These are phyloP conservation scores for Bombus confusus DNA, from an alignment of 1,140 invertebrate species.

Conservation along the genomic window DNA sequence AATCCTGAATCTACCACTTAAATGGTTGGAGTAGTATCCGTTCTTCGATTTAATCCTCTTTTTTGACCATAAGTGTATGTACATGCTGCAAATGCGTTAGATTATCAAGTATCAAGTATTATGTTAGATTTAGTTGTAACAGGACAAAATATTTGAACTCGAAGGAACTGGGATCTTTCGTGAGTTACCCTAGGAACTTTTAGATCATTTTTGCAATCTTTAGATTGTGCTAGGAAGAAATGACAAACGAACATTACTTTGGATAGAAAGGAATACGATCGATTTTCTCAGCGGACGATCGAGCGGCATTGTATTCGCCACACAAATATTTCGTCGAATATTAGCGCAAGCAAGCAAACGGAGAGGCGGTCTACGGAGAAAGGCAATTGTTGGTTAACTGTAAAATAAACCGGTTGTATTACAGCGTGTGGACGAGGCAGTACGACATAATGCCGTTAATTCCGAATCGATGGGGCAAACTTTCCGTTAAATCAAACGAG, in stretches of 20 bases:
- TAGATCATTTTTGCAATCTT: too few species aligned
- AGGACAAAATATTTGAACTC: too few species aligned
- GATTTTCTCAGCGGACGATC: neutral
- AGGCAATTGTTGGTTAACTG: neutral
- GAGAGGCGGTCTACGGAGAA: neutral
- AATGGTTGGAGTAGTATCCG: neutral
- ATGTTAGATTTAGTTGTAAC: too few species aligned
- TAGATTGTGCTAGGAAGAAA: too few species aligned
- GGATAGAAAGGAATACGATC: neutral
- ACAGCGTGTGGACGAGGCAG: neutral
- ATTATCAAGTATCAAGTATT: too few species aligned
- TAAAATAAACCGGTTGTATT: slow-evolving; percentile 12
- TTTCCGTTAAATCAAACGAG: slow-evolving; percentile 40
- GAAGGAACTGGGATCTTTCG: too few species aligned
- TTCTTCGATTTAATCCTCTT: neutral
- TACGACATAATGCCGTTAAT: slow-evolving; percentile 22
- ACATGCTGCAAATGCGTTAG: too few species aligned
- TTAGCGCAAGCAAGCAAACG: neutral
- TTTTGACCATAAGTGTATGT: too few species aligned
- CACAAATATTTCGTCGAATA: neutral
- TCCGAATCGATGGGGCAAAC: slow-evolving; percentile 23
- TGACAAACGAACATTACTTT: neutral
- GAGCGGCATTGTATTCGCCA: too few species aligned
- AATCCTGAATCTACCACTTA: neutral
- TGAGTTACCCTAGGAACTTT: too few species aligned